Evolutionary conservation across 2,113 vertebrate species (phyloP).

Genomic region (Empidonax traillii): DNA sequence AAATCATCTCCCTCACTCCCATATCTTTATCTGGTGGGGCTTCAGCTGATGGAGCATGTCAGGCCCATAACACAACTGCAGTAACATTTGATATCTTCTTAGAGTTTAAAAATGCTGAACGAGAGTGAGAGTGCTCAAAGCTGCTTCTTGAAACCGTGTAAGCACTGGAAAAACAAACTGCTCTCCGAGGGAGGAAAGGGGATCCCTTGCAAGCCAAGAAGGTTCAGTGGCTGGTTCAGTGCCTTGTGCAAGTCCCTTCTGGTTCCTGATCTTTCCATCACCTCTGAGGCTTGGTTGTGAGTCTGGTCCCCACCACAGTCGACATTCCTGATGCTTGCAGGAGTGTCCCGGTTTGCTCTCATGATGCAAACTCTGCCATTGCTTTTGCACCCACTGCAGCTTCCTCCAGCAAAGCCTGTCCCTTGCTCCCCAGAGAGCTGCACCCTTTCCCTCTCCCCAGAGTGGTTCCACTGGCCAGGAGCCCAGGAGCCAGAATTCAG

Average conservation of each 20-base stretch:
- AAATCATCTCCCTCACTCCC: not conserved
- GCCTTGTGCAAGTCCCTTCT: not conserved
- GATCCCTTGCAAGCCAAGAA: not conserved
- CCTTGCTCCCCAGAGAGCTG: not conserved
- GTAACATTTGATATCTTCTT: not conserved
- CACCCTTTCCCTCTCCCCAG: not conserved
- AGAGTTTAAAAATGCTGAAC: not conserved
- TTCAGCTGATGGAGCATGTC: fast-evolving
- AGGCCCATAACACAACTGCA: not conserved
- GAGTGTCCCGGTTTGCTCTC: not conserved
- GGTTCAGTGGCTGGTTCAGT: not conserved
- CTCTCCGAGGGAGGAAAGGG: not conserved
- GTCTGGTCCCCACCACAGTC: not conserved
- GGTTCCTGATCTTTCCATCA: not conserved
- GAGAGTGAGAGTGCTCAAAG: not conserved
- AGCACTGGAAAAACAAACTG: not conserved
- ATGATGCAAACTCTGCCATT: not conserved
- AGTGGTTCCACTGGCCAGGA: not conserved
- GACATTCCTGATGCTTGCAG: not conserved
- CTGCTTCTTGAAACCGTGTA: not conserved
- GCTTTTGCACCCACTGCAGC: not conserved
- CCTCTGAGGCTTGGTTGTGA: not conserved
- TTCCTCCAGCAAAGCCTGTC: not conserved
- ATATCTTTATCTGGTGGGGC: not conserved
- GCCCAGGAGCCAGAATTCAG: not conserved